Base-by-base conservation (phyloP, 2,113 vertebrate species). In the Gila orcuttii region DNA sequence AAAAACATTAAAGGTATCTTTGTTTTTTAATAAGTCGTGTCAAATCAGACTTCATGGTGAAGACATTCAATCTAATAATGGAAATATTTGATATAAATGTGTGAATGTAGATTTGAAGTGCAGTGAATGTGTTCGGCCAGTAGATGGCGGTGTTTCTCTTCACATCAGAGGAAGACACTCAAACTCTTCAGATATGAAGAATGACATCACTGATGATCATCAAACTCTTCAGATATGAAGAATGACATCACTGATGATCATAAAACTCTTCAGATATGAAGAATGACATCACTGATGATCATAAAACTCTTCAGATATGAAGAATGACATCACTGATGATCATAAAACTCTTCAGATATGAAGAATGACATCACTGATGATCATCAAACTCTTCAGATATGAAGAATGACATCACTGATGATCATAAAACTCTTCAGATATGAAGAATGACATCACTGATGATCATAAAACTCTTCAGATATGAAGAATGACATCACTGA, bases 81-180 rank as follows among this genome's bases (percentile, higher is more conserved):
- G 23, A 25, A 62, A 62, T 1, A 62, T 4, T 4, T 62, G 11
- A 9, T 66, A 42, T n/a, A 62, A 39, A 6, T 39, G 1, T 39
- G 39, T 39, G 39, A 39, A 39, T 6, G 39, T 39, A 7, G 39
- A 23, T 45, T n/a, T 47, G 19, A 28, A 1, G n/a, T 57, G 81
- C 55, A 5, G 21, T 93, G 91, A 83, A 0, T 1, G 6, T 15
- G 8, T 87, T 31, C 4, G 0, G 64, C 81, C 94, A 93, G 83
- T 93, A 94, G 94, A 90, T 94, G 93, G 92, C 66, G 90, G 79
- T 92, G 93, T 94, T 94, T 90, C 77, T 86, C 92, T 88, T 90
- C 83, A 86, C 84, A 91, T 74, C 23, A 6, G 45, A 39, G 45
- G 12, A 28, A 19, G 36, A 10, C 50, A 9, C 21, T 25, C 74